phyloP scores from a whole-genome alignment of 1,140 invertebrate species.

The Trachymyrmex septentrionalis region DNA sequence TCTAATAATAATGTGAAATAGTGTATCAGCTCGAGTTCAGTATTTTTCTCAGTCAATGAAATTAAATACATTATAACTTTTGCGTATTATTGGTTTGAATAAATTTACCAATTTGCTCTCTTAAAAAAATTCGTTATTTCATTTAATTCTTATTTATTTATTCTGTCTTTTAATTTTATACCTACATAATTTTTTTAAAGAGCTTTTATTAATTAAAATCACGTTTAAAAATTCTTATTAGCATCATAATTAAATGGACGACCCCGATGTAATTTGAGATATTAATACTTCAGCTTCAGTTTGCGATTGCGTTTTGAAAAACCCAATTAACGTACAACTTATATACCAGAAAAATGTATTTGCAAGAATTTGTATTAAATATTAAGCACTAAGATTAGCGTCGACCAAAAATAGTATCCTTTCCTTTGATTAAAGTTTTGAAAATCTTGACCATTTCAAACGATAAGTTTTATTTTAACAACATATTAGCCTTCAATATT shows the following conservation, averaged over 20 bases:
- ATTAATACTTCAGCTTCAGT: too few species aligned
- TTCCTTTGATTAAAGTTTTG: not conserved
- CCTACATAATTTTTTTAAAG: not conserved
- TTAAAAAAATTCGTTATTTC: not conserved
- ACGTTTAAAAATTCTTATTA: too few species aligned
- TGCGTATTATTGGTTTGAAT: too few species aligned
- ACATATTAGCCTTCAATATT: not conserved
- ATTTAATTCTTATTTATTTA: not conserved
- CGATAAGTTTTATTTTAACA: not conserved
- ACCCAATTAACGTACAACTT: too few species aligned
- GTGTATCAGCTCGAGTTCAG: not conserved
- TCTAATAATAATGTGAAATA: slow-evolving; percentile 19
- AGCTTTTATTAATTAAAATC: not conserved
- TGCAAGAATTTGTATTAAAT: too few species aligned
- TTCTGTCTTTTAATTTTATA: too few species aligned
- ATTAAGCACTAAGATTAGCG: too few species aligned
- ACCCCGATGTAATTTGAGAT: too few species aligned
- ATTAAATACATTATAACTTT: not conserved
- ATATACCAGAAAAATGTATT: too few species aligned
- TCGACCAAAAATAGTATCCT: too few species aligned
- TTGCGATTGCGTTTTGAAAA: too few species aligned
- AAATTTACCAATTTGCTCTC: not conserved
- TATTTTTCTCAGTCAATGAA: not conserved
- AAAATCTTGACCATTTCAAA: not conserved
- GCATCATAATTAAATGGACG: too few species aligned